Evolutionary conservation across 2,113 vertebrate species (phyloP), one percentile per base, ranked within the genome.

Genomic region (Elephantulus edwardii): DNA sequence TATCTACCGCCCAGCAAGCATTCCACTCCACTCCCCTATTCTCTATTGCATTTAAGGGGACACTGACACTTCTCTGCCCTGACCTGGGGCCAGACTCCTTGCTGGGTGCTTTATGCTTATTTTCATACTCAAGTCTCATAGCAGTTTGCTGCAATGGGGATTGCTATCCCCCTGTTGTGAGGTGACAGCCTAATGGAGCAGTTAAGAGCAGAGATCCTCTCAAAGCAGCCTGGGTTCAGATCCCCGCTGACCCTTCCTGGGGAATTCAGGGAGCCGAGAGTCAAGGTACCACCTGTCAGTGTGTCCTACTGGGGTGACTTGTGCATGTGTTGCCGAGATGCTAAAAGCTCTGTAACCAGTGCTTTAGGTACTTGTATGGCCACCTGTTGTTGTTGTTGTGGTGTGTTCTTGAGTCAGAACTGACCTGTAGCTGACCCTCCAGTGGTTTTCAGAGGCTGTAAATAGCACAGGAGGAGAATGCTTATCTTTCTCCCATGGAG

Each of bases 51-150:
- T 52, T 52, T 48, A 44, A 4, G 6, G 48, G 60, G 44, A 17
- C 0, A 0, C 30, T 4, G 0, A 12, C n/a, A 3, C 14, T 8
- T 14, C n/a, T 8, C 11, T 58, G 42, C 30, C 9, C 1, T 46
- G 54, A 74, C 14, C 10, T 56, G 30, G 42, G 83, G 26, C 13
- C 26, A 64, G 70, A n/a, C 50, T 11, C 28, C 6, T 8, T 40
- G 5, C 24, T 1, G 2, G 40, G 10, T 28, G 16, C 40, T 84
- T 42, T 35, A 5, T 30, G 16, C 22, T 12, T 9, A 0, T 60
- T 83, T 62, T 60, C 35, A 52, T n/a, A 17, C 46, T 83, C 22
- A 56, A 46, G n/a, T 9, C 62, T 70, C 26, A 20, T 50, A 12
- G 5, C 10, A 28, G 42, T 19, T 64, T 44, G 20, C 13, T 42